Base-by-base conservation (phyloP, 2,113 vertebrate species). In the Dinomys branickii region DNA sequence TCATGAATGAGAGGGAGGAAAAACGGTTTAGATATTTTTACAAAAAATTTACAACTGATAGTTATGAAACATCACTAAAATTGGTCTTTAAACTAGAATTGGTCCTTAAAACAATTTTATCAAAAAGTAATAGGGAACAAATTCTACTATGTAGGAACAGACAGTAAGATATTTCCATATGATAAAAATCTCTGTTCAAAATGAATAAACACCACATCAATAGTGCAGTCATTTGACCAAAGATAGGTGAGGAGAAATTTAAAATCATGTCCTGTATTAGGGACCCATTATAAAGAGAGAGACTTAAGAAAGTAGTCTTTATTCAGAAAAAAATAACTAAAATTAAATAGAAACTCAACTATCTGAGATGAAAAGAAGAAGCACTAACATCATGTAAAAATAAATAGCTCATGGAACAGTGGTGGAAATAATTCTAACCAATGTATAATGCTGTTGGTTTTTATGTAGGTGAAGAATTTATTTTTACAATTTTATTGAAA, bases 61-160 rank as follows among this genome's bases (percentile, higher is more conserved):
- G 28, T 1, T 44, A 35, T 22, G 20, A 65, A 90, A 59, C 30
- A 4, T 41, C 69, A 50, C 19, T 58, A 58, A 30, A 56, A 69
- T 77, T 52, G 8, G 8, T 86, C 52, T 73, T 97, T 94, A 82
- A 83, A 84, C 17, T 14, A 56, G 41, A 59, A 69, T 77, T 52
- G 7, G 7, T 86, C 52, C 73, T 97, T 94, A 85, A 78, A 83
- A 69, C 4, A 52, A 61, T 65, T 33, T 69, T 54, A 90, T 77
- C 5, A 22, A 58, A 67, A 54, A 75, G 22, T 28, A 81, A 69
- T 71, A 63, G 47, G 19, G 1, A 59, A 47, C 1, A 59, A 71
- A 63, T 84, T 59, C 1, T 86, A 65, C 0, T 78, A 3, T 65
- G 5, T 17, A 91, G 35, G 30, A 88, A 58, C 1, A 89, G 28